Conservation (phyloP, 2,888 invertebrate genomes). For the Agelastica alni region DNA sequence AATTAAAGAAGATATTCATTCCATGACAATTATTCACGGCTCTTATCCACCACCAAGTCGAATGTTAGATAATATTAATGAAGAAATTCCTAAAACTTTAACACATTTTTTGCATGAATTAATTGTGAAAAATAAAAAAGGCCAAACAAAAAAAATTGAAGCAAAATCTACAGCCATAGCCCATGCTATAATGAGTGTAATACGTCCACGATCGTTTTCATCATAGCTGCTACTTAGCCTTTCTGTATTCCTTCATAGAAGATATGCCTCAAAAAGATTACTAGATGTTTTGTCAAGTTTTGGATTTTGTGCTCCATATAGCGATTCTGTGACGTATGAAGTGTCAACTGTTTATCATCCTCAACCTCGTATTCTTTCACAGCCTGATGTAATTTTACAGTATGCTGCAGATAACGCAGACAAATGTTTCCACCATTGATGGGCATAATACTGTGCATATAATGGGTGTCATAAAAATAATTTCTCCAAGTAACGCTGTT, state of each 20-base stretch:
- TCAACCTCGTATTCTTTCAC: constrained; percentile 47
- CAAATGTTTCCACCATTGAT: constrained; percentile 44
- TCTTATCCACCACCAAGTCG: constrained; percentile 48
- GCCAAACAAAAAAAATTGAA: constrained; percentile 41
- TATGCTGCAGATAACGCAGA: constrained; percentile 45
- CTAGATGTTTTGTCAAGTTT: constrained; percentile 38
- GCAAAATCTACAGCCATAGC: constrained; percentile 47
- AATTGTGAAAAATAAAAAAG: constrained; percentile 39
- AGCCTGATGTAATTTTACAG: constrained; percentile 43
- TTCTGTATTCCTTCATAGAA: not conserved
- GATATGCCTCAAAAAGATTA: not conserved
- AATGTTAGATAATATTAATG: constrained; percentile 41
- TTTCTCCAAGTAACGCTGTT: not conserved
- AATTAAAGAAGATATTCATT: constrained; percentile 51
- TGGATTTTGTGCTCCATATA: constrained; percentile 48
- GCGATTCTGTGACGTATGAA: constrained; percentile 36
- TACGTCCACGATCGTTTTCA: constrained; percentile 3
- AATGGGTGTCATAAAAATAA: not conserved
- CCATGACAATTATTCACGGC: constrained; percentile 45
- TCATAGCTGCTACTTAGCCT: not conserved
- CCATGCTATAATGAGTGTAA: constrained; percentile 6
- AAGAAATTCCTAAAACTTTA: constrained; percentile 44
- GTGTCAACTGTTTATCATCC: constrained; percentile 46
- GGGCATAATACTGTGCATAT: constrained; percentile 19
- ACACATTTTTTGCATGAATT: constrained; percentile 46